Evolutionary conservation across 2,888 invertebrate genomes (phyloP), one percentile per base, ranked within the genome.

Genomic region (Acronicta alni): DNA sequence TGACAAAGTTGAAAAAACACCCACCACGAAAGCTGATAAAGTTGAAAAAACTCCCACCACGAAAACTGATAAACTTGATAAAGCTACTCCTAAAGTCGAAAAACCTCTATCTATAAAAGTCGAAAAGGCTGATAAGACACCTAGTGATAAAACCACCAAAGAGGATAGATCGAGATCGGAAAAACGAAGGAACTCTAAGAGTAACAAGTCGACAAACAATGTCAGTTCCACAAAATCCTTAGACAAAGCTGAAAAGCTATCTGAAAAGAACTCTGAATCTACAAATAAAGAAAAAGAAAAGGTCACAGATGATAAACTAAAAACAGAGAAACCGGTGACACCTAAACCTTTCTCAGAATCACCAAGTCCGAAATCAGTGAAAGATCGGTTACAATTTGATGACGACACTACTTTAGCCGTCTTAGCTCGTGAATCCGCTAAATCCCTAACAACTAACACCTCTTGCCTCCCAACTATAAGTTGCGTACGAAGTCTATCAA

Each of bases 381-480:
- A 87, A 75, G 87, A 88, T 7, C 72, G 79, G 7, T 49, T 81
- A 2, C 75, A 82, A 15, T 82, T 85, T 30, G 91, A 92, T 26
- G 92, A 93, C 39, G 83, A 93, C 52, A 85, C 81, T 3, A 86
- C 79, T n/a, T 66, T 91, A 55, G 89, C 90, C 0, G 79, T 81
- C 0, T 57, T 90, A 18, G 88, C 90, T 14, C 80, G 86, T 4
- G 83, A 84, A 53, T 70, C 73, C 0, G 59, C 68, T n/a, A 78
- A 73, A 17, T 62, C 53, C n/a, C 55, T 79, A 6, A 66, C 51
- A 3, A 79, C 54, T 30, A 77, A 75, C 9, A 56, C 68, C 0
- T 48, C 73, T 1, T 81, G 87, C 0, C 73, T 90, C 2, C 93
- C 93, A 0, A 92, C 91, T 0, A 92, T 92, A 14, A 91, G 84